A percentile compares a stretch with the other conserved stretches of the same genome.
phyloP scores from a whole-genome alignment of 2,113 vertebrate genomes.

The Callithrix jacchus region DNA sequence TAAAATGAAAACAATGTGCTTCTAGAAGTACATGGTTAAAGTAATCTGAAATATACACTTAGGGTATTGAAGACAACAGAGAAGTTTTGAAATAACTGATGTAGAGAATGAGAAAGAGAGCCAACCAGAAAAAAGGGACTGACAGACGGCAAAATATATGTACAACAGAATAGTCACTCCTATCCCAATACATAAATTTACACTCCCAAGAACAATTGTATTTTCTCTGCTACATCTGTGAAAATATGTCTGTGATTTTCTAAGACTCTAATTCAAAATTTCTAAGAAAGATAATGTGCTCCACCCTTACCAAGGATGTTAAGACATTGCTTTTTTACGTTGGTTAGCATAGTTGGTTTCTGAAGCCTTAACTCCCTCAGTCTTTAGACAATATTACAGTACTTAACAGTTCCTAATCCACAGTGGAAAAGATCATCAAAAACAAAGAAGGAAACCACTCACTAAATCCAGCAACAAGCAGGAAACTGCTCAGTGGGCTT shows the following conservation, averaged over 20 bases:
- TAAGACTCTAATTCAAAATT: neutral
- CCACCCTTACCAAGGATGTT: neutral
- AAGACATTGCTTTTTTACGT: neutral
- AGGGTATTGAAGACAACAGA: neutral
- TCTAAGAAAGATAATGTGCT: neutral
- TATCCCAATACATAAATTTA: neutral
- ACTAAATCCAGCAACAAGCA: neutral
- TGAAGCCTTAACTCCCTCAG: slow-evolving; percentile 53
- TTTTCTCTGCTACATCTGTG: neutral
- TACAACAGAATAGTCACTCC: neutral
- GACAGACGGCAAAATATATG: neutral
- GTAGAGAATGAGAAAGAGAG: neutral
- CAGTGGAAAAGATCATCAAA: slow-evolving; percentile 31
- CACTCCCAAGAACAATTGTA: neutral
- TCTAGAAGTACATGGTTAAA: neutral
- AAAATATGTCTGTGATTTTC: neutral
- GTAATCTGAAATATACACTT: slow-evolving; percentile 1
- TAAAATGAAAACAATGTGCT: neutral
- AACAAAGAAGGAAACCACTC: neutral
- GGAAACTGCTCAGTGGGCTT: slow-evolving; percentile 9
- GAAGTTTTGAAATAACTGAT: neutral
- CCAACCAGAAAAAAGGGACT: neutral
- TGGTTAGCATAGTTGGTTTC: neutral
- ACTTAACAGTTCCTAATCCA: slow-evolving; percentile 54
- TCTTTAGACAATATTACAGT: neutral